phyloP scores from a whole-genome alignment of 2,888 invertebrate genomes.

The Sylvicola cinctus region DNA sequence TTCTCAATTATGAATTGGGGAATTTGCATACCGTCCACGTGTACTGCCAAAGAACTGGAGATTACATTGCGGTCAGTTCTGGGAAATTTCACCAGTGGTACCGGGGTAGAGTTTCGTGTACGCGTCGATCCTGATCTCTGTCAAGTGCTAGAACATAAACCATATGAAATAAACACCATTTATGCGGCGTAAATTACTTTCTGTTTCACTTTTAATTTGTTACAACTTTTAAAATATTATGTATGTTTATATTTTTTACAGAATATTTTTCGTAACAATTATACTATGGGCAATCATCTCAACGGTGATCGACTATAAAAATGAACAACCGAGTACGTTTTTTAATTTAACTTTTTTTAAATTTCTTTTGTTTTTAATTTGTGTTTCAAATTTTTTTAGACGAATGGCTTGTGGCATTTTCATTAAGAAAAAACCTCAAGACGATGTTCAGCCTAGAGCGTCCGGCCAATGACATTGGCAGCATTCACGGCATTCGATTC shows the following conservation, averaged over 20 bases:
- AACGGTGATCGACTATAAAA: conserved; percentile 21
- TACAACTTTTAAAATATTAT: background rate
- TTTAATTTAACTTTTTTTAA: conserved; percentile 3
- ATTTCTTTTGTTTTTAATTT: conserved; percentile 5
- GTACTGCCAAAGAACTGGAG: conserved; percentile 36
- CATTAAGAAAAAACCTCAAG: conserved; percentile 34
- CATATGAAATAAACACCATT: conserved; percentile 27
- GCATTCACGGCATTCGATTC: conserved; percentile 43
- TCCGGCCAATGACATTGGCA: conserved; percentile 33
- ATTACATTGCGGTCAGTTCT: conserved; percentile 22
- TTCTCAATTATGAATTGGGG: conserved; percentile 53
- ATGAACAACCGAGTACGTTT: too few species aligned
- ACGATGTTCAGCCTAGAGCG: conserved; percentile 30
- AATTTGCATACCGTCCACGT: conserved; percentile 42
- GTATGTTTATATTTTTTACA: conserved; percentile 10
- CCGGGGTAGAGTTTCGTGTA: conserved; percentile 34
- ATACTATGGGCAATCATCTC: conserved; percentile 15
- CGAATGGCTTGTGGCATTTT: conserved; percentile 35
- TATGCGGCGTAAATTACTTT: conserved; percentile 26
- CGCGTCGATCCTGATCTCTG: conserved; percentile 38
- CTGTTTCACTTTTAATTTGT: background rate
- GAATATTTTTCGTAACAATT: conserved; percentile 19
- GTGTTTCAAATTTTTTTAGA: conserved; percentile 17
- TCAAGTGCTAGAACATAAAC: conserved; percentile 25
- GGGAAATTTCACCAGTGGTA: conserved; percentile 33